A percentile compares a stretch with the other conserved stretches of the same genome.
These are phyloP conservation scores for Pristionchus entomophagus DNA, from an alignment of 2,888 invertebrate species.

Conservation along the genomic window DNA sequence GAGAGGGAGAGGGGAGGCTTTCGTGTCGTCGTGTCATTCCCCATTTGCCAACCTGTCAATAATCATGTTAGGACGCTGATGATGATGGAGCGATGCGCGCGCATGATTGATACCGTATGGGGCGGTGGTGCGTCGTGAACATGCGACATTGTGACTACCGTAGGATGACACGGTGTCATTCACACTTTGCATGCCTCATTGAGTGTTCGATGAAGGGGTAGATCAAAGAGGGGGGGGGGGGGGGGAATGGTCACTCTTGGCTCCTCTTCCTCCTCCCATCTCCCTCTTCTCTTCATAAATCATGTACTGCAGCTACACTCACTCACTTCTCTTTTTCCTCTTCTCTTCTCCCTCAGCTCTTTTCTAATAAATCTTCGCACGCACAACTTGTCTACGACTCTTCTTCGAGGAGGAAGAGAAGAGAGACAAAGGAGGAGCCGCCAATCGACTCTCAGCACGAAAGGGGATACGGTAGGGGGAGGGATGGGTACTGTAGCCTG, in stretches of 20 bases:
- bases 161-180: neutral
- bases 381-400: slow-evolving; percentile 44
- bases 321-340: slow-evolving; percentile 25
- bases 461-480: neutral
- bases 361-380: slow-evolving; percentile 44
- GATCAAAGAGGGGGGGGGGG: too few species aligned
- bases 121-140: neutral
- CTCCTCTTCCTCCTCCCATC: neutral
- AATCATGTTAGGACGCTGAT: slow-evolving; percentile 22
- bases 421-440: slow-evolving; percentile 25
- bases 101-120: slow-evolving; percentile 8
- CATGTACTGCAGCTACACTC: slow-evolving; percentile 27
- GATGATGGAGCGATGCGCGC: slow-evolving; percentile 9
- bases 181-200: neutral
- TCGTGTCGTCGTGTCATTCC: slow-evolving; percentile 33
- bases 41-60: slow-evolving; percentile 42
- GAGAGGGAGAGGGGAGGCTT: slow-evolving; percentile 6
- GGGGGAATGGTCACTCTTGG: slow-evolving; percentile 16
- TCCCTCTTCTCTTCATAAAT: slow-evolving; percentile 38
- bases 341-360: slow-evolving; percentile 15
- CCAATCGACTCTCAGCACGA: slow-evolving; percentile 8
- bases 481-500: neutral
- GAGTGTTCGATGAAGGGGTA: neutral
- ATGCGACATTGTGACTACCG: neutral
- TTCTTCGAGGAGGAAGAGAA: neutral